Evolutionary conservation across 2,888 invertebrate species (phyloP).

Genomic region (Drosophila monieri): DNA sequence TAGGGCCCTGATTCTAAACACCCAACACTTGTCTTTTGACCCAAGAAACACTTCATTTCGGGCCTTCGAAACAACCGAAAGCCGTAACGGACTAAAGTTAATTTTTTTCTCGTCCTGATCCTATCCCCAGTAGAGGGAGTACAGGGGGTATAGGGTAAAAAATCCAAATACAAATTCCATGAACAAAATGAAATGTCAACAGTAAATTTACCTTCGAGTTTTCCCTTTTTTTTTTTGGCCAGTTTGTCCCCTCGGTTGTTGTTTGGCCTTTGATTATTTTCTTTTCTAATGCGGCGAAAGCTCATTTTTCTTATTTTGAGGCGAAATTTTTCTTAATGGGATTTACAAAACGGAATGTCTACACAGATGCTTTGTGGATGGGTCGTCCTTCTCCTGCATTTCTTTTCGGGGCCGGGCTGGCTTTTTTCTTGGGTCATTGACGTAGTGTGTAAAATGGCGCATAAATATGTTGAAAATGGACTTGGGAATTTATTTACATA

Average conservation of each 20-base stretch:
- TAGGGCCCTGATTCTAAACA: neutral
- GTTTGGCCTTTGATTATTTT: constrained; percentile 72
- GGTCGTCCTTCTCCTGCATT: constrained; percentile 34
- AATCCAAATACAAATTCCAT: constrained; percentile 65
- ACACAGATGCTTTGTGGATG: constrained; percentile 45
- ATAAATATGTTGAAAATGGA: constrained; percentile 79
- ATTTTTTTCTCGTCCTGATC: constrained; percentile 28
- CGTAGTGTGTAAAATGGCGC: constrained; percentile 74
- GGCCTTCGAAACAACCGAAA: constrained; percentile 39
- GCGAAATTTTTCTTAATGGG: constrained; percentile 74
- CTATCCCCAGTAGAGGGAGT: constrained; percentile 38
- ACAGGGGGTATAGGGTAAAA: constrained; percentile 24
- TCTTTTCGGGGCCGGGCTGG: constrained; percentile 6
- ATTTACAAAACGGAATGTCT: constrained; percentile 67
- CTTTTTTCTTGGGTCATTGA: constrained; percentile 23
- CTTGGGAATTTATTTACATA: constrained; percentile 77
- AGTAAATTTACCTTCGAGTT: constrained; percentile 76
- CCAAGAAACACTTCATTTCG: constrained; percentile 60
- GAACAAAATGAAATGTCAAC: constrained; percentile 78
- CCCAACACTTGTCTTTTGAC: constrained; percentile 46
- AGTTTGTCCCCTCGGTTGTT: constrained; percentile 7
- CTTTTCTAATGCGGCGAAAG: constrained; percentile 76
- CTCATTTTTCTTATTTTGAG: constrained; percentile 77
- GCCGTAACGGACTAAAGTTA: constrained; percentile 25
- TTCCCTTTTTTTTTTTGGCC: constrained; percentile 60